Evolutionary conservation across 2,888 invertebrate species (phyloP), one percentile per base, ranked within the genome.

Genomic region (Sinelater perroti): DNA sequence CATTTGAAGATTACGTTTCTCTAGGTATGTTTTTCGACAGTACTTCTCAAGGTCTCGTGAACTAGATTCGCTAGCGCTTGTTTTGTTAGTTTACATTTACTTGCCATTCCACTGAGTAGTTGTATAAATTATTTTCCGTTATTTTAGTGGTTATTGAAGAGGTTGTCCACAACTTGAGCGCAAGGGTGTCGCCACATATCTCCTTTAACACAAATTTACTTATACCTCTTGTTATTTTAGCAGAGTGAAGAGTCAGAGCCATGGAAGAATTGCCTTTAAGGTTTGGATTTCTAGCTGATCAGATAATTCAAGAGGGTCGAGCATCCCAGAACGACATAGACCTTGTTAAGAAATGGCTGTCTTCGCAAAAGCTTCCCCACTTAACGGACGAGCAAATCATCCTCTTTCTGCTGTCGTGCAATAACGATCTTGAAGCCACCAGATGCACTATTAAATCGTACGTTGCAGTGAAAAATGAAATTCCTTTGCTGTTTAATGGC

Each of bases 191-290:
- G n/a, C n/a, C n/a, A n/a, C n/a, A n/a, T n/a, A n/a, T n/a, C n/a
- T n/a, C n/a, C n/a, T n/a, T n/a, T n/a, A n/a, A n/a, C n/a, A n/a
- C n/a, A n/a, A n/a, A n/a, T n/a, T 81, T 80, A 47, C 83, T 84
- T 0, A 84, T 85, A 70, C 76, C 72, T 85, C 89, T 66, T 80
- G 82, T 62, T 81, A 81, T 56, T 88, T 85, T 75, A 88, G 85
- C 70, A 79, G 78, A 21, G 75, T 83, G 50, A 81, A 84, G 60
- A 81, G 81, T 64, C 82, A 82, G 63, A 80, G 81, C 0, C 85
- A 88, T 6, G 24, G 7, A 24, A 24, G 7, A 6, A 7, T 24
- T 7, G 7, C 4, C 24, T 7, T 6, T 24, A 18, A 17, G 24
- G 16, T 26, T 26, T 14, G 45, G 31, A 1, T 46, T 46, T 16